Evolutionary conservation across 2,888 invertebrate species (phyloP), one percentile per base, ranked within the genome.

Genomic region (Rhingia rostrata): DNA sequence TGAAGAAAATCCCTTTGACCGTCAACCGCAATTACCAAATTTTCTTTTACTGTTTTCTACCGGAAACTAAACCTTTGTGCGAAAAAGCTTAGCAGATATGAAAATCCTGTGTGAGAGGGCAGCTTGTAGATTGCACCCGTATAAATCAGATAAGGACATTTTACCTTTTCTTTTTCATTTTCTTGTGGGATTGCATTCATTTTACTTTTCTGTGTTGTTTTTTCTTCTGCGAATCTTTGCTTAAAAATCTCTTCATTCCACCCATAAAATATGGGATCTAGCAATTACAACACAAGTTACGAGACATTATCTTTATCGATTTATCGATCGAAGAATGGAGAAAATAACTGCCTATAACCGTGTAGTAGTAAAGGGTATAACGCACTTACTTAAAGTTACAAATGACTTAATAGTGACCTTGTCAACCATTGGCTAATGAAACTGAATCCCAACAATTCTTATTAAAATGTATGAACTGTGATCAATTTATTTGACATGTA

Each of bases 141-240:
- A 78, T 78, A 78, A 78, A 78, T 64, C 70, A 64, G 78, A 70
- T 78, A 70, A 70, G 70, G 58, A 41, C 64, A 63, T 58, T 64
- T 30, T 70, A 78, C 70, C 63, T 70, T 54, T 69, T 72, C n/a
- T 54, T 10, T 66, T 54, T 58, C 47, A 53, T 72, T 67, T 53
- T 49, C 56, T 49, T 64, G 43, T 32, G 58, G 51, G 78, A 78
- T 78, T 63, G 78, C 70, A 64, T 78, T 78, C 51, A 70, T 64
- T 78, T 64, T 47, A 61, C 43, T 70, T 78, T 43, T 63, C 35
- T 66, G 74, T 66, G 66, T 64, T 64, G 63, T 5, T 61, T 61
- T 51, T 64, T 30, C 12, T 45, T n/a, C 67, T 54, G 45, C 54
- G 61, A 77, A 69, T 69, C 67, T 77, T 69, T 47, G 54, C 61